phyloP scores from a whole-genome alignment of 2,888 invertebrate genomes.

The Hartigia nigra region DNA sequence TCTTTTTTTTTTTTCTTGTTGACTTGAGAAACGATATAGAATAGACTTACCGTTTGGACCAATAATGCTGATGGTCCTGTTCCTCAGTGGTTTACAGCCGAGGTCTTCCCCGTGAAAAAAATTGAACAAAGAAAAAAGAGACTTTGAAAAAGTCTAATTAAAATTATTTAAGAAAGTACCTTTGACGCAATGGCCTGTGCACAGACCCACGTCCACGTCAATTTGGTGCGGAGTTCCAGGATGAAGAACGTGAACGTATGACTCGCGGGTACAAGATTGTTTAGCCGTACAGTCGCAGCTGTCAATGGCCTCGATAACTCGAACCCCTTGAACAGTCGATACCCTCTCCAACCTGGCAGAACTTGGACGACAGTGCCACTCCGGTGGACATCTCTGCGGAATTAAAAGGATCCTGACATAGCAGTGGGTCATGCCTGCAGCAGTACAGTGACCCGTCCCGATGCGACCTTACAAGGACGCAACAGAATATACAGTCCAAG shows the following conservation, averaged over 20 bases:
- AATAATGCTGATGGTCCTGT: conserved; percentile 59
- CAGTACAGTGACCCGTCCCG: conserved; percentile 45
- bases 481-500: conserved; percentile 24
- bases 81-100: conserved; percentile 59
- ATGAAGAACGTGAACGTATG: conserved; percentile 57
- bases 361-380: conserved; percentile 57
- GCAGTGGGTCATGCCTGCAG: conserved; percentile 36
- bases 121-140: conserved; percentile 9
- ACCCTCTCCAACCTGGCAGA: conserved; percentile 59
- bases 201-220: conserved; percentile 62
- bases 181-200: conserved; percentile 60
- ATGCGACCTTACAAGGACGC: conserved; percentile 56
- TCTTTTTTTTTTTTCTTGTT: too few relatives aligned
- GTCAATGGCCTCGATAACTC: conserved; percentile 59
- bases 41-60: conserved; percentile 62
- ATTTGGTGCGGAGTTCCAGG: conserved; percentile 64
- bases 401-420: not conserved
- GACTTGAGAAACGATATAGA: not conserved
- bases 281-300: conserved; percentile 59
- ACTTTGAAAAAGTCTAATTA: not conserved
- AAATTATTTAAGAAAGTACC: conserved; percentile 39
- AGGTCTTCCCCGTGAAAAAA: conserved; percentile 39
- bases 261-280: conserved; percentile 56
- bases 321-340: conserved; percentile 61
- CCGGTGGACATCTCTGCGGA: conserved; percentile 55